Conservation (phyloP, 2,113 vertebrate genomes). For the Toxotes chatareus region DNA sequence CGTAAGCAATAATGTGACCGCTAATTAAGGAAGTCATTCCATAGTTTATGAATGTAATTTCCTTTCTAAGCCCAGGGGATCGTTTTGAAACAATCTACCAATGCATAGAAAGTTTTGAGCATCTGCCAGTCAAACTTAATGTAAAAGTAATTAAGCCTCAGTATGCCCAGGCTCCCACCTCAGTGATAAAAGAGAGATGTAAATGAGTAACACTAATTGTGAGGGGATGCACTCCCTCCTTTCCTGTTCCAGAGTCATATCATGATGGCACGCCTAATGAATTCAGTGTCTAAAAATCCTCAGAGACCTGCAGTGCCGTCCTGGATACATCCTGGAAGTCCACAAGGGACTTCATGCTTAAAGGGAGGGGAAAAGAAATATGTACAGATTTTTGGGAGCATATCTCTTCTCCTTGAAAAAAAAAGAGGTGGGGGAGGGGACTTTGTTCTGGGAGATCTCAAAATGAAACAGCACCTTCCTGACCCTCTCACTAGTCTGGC, state of each 20-base stretch:
- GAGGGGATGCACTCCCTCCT: conserved; percentile 54
- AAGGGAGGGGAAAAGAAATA: conserved; percentile 5
- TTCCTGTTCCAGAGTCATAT: conserved; percentile 50
- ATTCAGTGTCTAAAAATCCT: conserved; percentile 70
- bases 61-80: conserved; percentile 29
- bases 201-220: conserved; percentile 77
- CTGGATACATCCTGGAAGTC: conserved; percentile 43
- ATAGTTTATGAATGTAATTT: conserved; percentile 66
- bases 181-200: conserved; percentile 77
- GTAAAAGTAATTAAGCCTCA: conserved; percentile 78
- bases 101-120: conserved; percentile 46
- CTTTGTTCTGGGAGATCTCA: conserved; percentile 42
- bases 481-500: conserved; percentile 53
- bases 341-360: conserved; percentile 53
- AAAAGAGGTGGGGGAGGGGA: neutral
- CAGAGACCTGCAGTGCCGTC: conserved; percentile 36
- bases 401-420: conserved; percentile 17
- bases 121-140: conserved; percentile 72
- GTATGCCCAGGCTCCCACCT: conserved; percentile 59
- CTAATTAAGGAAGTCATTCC: conserved; percentile 60
- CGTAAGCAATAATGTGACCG: conserved; percentile 45
- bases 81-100: conserved; percentile 44
- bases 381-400: conserved; percentile 9
- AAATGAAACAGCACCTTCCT: conserved; percentile 71
- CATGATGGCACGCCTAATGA: conserved; percentile 55